phyloP scores from a whole-genome alignment of 2,113 vertebrate genomes.

The Tretioscincus oriximinensis region DNA sequence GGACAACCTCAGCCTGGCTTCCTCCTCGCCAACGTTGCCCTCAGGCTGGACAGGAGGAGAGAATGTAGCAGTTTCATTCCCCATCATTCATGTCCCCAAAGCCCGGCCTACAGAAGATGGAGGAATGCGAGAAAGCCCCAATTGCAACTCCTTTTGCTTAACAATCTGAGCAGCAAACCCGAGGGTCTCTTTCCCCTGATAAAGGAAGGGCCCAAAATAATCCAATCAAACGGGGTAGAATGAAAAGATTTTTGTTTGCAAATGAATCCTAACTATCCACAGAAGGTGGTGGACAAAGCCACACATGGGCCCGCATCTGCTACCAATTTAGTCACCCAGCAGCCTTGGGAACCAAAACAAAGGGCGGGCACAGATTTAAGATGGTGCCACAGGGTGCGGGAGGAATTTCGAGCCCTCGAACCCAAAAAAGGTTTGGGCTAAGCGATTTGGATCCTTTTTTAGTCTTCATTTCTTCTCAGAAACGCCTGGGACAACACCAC shows the following conservation, averaged over 20 bases:
- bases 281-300: not conserved
- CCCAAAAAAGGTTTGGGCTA: not conserved
- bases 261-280: not conserved
- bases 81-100: no score
- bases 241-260: no score
- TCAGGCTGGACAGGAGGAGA: not conserved
- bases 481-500: not conserved
- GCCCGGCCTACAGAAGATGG: not conserved
- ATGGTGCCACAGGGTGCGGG: not conserved
- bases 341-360: constrained; percentile 12
- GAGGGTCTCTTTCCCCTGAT: not conserved
- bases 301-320: not conserved
- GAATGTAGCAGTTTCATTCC: not conserved
- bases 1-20: not conserved
- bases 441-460: not conserved
- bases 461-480: no score
- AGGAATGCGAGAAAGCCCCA: not conserved
- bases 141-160: not conserved
- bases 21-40: no score
- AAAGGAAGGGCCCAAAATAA: not conserved
- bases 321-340: not conserved
- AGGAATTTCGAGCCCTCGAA: not conserved
- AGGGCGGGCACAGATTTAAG: not conserved
- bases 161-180: not conserved
- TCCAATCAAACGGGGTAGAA: no score